Conservation (phyloP, 2,888 invertebrate species). For the Eumacrocentrus americanus region DNA sequence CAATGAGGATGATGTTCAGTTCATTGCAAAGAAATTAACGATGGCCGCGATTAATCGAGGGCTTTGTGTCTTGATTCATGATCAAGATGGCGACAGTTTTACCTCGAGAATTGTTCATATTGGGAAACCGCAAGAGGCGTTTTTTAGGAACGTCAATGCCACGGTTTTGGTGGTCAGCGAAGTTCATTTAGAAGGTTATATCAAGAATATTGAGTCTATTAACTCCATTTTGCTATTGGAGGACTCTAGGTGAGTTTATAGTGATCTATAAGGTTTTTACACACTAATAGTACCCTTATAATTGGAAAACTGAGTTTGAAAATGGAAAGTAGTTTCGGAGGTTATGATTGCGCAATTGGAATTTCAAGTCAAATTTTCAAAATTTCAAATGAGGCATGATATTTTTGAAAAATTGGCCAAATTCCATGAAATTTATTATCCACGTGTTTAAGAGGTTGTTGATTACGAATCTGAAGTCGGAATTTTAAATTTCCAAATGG, state of each 20-base stretch:
- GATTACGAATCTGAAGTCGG: too few species aligned
- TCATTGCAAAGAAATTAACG: constrained; percentile 53
- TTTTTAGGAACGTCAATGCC: constrained; percentile 46
- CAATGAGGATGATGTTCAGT: constrained; percentile 49
- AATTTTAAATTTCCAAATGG: too few species aligned
- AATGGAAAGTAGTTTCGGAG: too few species aligned
- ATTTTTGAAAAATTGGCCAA: too few species aligned
- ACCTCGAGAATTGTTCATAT: constrained; percentile 52
- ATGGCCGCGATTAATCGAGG: constrained; percentile 47
- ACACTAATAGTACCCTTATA: too few species aligned
- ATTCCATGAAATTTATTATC: too few species aligned
- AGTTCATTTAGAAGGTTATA: constrained; percentile 45
- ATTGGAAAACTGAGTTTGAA: too few species aligned
- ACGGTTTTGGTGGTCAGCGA: constrained; percentile 52
- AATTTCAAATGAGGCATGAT: too few species aligned
- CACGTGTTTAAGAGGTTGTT: too few species aligned
- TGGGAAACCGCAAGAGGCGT: constrained; percentile 46
- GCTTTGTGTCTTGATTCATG: constrained; percentile 51
- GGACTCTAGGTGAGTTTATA: constrained; percentile 50
- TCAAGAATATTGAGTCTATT: constrained; percentile 43
- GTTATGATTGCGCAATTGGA: too few species aligned
- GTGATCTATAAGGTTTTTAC: too few species aligned
- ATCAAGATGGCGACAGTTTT: constrained; percentile 45
- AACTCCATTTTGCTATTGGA: constrained; percentile 52
- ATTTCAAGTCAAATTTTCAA: too few species aligned